Evolutionary conservation across 1,140 invertebrate species (phyloP).

Genomic region (Planococcus citri): DNA sequence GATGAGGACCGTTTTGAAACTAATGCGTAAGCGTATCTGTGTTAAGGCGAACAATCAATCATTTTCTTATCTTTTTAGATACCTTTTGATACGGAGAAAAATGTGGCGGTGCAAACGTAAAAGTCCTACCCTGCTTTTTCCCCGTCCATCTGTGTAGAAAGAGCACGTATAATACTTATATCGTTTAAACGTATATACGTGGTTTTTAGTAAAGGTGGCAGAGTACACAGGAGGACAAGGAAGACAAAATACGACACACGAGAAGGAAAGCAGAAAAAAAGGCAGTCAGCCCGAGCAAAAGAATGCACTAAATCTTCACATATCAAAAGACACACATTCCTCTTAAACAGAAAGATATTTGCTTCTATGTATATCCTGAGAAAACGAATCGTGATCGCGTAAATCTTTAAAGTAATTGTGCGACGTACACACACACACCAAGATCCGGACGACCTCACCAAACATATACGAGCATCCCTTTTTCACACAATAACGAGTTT

Average conservation of each 20-base stretch:
- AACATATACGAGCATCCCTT: neutral
- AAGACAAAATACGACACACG: neutral
- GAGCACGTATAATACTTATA: too few species aligned
- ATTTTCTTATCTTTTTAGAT: slow-evolving; percentile 5
- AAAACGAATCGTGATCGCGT: neutral
- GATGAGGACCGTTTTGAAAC: too few species aligned
- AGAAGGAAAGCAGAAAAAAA: too few species aligned
- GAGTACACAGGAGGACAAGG: neutral
- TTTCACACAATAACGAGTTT: neutral
- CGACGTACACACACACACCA: neutral
- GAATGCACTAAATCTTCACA: neutral
- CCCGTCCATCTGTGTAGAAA: too few species aligned
- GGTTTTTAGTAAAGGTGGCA: too few species aligned
- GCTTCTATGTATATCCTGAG: neutral
- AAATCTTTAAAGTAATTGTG: neutral
- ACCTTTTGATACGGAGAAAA: neutral
- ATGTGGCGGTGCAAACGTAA: too few species aligned
- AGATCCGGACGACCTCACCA: too few species aligned
- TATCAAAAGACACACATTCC: neutral
- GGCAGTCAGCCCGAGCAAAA: too few species aligned
- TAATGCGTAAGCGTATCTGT: neutral
- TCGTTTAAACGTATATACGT: too few species aligned
- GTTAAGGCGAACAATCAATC: neutral
- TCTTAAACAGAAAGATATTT: neutral
- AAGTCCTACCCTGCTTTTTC: too few species aligned